Evolutionary conservation across 2,888 invertebrate genomes (phyloP), one percentile per base, ranked within the genome.

Genomic region (Amblyjoppa proteus): DNA sequence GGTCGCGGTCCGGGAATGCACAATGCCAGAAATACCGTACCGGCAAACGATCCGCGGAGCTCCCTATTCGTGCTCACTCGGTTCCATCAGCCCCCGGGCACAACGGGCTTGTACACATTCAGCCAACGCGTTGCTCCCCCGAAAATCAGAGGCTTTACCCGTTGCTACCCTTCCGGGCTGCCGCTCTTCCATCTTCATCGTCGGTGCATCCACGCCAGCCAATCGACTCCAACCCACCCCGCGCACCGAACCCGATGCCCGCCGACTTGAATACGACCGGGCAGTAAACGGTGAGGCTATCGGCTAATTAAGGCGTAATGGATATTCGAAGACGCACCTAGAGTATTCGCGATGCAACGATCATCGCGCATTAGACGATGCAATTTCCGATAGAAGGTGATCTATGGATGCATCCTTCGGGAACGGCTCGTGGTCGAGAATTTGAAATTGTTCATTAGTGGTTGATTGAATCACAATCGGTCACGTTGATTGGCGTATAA

Each of bases 101-200:
- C 66, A 66, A 41, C 66, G 66, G 20, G 38, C 20, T 66, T 38
- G 20, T 41, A 66, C 41, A 7, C 13, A 20, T 20, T 38, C 38
- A 16, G 20, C 66, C n/a, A 41, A 41, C 41, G 66, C 41, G n/a
- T 9, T 3, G 66, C 41, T 20, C 38, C 11, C 28, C 68, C 38
- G 41, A 68, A 38, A 68, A 41, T 68, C 68, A 68, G 68, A 68
- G 38, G 68, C 68, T 68, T 68, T 41, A 25, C 68, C 68, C 66
- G 38, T 64, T 64, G 11, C 38, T 9, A 34, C n/a, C 20, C 66
- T 66, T 66, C 61, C 61, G 31, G 16, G 28, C 61, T 31, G 61
- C 61, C 61, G 61, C 61, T 61, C 61, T 61, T 61, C 61, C 16
- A 61, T 61, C 61, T 61, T 31, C 61, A 66, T 66, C 20, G 20